Conservation (phyloP, 2,797 vertebrate species). For the Paramormyrops hopkinsi region DNA sequence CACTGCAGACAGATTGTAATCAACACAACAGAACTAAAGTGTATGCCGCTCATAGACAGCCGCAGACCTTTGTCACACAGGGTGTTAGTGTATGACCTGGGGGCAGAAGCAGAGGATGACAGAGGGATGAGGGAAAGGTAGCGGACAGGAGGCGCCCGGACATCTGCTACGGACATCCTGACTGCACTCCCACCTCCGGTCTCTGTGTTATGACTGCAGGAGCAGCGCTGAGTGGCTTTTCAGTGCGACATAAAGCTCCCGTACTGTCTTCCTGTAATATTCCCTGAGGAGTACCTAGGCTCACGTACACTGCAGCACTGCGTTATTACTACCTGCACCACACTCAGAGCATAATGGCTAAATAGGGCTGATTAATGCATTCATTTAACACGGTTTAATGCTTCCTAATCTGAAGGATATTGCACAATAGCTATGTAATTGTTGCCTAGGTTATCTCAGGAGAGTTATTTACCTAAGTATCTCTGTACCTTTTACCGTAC, state of each 20-base stretch:
- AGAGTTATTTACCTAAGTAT: background rate
- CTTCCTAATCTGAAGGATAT: background rate
- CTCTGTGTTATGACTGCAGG: background rate
- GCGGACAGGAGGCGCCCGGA: background rate
- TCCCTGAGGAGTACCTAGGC: background rate
- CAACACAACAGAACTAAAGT: background rate
- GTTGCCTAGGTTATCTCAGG: background rate
- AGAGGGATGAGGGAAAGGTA: background rate
- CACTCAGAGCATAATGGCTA: background rate
- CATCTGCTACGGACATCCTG: background rate
- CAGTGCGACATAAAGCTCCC: background rate
- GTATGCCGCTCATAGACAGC: background rate
- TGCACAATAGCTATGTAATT: background rate
- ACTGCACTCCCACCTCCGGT: background rate
- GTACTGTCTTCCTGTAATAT: background rate
- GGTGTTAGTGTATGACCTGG: background rate
- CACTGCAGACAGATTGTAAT: background rate
- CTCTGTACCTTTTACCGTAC: background rate
- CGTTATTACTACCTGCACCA: background rate
- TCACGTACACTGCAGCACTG: background rate
- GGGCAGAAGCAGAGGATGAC: background rate
- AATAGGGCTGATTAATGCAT: background rate
- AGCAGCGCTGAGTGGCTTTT: background rate
- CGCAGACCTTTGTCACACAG: background rate
- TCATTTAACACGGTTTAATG: background rate